Evolutionary conservation across 2,113 vertebrate species (phyloP).

Genomic region (Triplophysa siluroides): DNA sequence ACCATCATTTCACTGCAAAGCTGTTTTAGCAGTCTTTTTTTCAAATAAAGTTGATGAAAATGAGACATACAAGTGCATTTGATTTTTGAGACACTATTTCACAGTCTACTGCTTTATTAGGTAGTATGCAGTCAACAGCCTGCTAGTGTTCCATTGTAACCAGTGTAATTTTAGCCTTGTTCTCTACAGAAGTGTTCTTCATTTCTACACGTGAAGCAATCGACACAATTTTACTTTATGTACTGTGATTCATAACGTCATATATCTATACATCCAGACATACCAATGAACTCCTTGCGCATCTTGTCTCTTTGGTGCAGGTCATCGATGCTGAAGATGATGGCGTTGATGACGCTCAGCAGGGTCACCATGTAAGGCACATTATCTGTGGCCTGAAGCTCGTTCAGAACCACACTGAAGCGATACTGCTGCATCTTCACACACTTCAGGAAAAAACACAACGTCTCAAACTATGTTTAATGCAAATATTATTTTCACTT

Average conservation of each 20-base stretch:
- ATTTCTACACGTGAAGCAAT: too few relatives aligned
- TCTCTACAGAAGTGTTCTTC: too few relatives aligned
- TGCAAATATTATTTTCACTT: too few relatives aligned
- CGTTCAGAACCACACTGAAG: slow-evolving; percentile 92
- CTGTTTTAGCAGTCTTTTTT: background rate
- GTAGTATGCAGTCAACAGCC: background rate
- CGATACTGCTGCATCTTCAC: slow-evolving; percentile 93
- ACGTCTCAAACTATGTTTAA: background rate
- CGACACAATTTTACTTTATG: too few relatives aligned
- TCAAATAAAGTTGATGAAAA: too few relatives aligned
- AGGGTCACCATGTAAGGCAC: slow-evolving; percentile 91
- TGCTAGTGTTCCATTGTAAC: background rate
- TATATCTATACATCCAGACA: background rate
- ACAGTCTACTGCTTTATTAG: background rate
- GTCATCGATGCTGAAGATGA: slow-evolving; percentile 90
- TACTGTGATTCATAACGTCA: too few relatives aligned
- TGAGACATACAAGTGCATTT: too few relatives aligned
- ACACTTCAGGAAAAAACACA: slow-evolving; percentile 67
- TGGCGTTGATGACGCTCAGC: slow-evolving; percentile 90
- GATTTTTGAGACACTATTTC: background rate
- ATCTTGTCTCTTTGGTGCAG: slow-evolving; percentile 84
- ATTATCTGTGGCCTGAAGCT: slow-evolving; percentile 87
- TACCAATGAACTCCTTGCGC: slow-evolving; percentile 94
- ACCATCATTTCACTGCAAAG: background rate
- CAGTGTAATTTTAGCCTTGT: background rate